phyloP scores from a whole-genome alignment of 2,888 invertebrate genomes.

The Dicranocentrus wangi region DNA sequence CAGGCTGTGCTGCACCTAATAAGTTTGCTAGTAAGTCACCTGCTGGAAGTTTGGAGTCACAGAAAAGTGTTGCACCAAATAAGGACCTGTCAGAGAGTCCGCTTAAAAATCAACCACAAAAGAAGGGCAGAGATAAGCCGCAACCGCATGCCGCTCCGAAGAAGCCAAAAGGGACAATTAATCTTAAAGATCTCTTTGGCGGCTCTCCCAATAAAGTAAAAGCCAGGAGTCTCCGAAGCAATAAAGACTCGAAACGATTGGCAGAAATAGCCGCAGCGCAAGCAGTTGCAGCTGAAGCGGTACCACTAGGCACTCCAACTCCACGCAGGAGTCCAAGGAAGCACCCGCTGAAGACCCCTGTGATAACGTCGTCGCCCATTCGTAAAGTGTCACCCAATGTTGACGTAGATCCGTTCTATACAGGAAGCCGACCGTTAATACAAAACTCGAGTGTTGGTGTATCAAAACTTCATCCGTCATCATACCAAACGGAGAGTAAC shows the following conservation, averaged over 20 bases:
- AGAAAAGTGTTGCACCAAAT: background rate
- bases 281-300: constrained; percentile 32
- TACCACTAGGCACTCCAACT: constrained; percentile 15
- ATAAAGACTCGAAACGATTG: constrained; percentile 5
- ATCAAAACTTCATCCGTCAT: too few species aligned
- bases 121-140: background rate
- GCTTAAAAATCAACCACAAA: too few species aligned
- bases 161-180: constrained; percentile 27
- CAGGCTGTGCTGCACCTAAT: background rate
- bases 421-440: too few species aligned
- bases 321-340: constrained; percentile 34
- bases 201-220: constrained; percentile 5
- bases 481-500: background rate
- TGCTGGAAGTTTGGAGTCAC: background rate
- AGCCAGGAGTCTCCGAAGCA: constrained; percentile 4
- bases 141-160: background rate
- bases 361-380: too few species aligned
- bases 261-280: constrained; percentile 43
- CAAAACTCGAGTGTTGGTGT: too few species aligned
- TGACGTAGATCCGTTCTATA: too few species aligned
- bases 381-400: too few species aligned
- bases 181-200: constrained; percentile 40
- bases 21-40: background rate
- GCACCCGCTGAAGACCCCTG: background rate
- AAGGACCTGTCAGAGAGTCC: too few species aligned